phyloP scores from a whole-genome alignment of 92 coral and sea anemone species.

The Parazoanthus swiftii region DNA sequence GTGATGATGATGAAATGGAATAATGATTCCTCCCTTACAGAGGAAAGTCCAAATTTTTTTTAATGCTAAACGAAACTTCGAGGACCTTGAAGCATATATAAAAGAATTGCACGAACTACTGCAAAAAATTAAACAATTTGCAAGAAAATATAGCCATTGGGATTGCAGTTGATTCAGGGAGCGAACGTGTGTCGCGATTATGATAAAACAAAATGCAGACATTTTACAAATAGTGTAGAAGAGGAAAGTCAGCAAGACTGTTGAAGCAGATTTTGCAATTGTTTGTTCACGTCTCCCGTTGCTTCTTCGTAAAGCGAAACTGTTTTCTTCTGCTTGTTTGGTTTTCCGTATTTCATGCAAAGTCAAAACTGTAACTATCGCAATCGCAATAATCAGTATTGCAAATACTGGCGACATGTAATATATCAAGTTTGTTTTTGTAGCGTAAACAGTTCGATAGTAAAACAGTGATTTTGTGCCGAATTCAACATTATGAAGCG shows the following conservation, averaged over 20 bases:
- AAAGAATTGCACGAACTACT: conserved; percentile 6
- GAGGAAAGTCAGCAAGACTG: neutral
- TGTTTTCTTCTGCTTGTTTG: neutral
- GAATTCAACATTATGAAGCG: neutral
- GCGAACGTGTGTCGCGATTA: neutral
- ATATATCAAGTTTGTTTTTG: neutral
- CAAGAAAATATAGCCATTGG: neutral
- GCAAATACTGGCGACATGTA: neutral
- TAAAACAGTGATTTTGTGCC: neutral
- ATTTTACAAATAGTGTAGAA: neutral
- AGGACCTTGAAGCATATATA: neutral
- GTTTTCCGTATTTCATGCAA: neutral
- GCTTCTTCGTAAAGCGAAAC: neutral
- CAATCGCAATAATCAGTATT: neutral
- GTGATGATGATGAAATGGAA: neutral
- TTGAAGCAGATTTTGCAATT: neutral
- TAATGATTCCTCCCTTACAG: neutral
- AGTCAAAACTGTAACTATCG: neutral
- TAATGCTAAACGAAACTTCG: neutral
- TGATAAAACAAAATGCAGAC: neutral
- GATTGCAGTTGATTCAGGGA: neutral
- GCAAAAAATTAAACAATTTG: neutral
- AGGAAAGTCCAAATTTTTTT: neutral
- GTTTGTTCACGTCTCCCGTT: neutral
- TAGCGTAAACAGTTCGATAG: neutral